Percentiles rank a stretch among this genome's conserved stretches.
These are phyloP conservation scores for Darevskia nairensis DNA, from an alignment of 2,797 vertebrate genomes.

Conservation along the genomic window DNA sequence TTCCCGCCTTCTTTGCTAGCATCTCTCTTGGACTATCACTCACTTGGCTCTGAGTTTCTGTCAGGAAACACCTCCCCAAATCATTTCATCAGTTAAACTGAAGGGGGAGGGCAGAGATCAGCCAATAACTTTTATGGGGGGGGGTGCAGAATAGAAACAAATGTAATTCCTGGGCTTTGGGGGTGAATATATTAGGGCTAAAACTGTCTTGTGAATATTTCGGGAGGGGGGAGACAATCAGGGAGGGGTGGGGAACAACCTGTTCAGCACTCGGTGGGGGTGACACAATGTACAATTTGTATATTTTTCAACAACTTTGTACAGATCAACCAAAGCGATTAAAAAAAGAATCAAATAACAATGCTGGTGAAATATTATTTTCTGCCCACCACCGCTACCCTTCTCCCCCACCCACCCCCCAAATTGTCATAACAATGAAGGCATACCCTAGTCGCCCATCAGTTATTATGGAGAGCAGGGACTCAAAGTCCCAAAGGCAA, in stretches of 20 bases:
- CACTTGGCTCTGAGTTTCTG: background rate
- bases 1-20: background rate
- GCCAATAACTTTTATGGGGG: too few relatives aligned
- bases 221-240: background rate
- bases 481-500: too few relatives aligned
- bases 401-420: rapidly evolving
- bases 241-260: background rate
- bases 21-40: background rate
- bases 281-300: slow-evolving; percentile 33
- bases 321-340: slow-evolving; percentile 40
- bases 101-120: background rate
- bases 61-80: background rate
- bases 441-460: background rate
- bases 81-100: background rate
- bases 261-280: background rate
- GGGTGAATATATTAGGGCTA: background rate
- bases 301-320: slow-evolving; percentile 55
- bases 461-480: too few relatives aligned
- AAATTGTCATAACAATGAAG: too few relatives aligned
- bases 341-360: slow-evolving; percentile 1
- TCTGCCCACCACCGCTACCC: too few relatives aligned
- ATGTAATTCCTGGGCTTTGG: background rate
- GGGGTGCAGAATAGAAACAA: background rate
- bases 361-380: background rate
- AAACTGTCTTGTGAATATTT: background rate